Base-by-base conservation (phyloP, 2,797 vertebrate genomes). In the Gymnothorax javanicus region DNA sequence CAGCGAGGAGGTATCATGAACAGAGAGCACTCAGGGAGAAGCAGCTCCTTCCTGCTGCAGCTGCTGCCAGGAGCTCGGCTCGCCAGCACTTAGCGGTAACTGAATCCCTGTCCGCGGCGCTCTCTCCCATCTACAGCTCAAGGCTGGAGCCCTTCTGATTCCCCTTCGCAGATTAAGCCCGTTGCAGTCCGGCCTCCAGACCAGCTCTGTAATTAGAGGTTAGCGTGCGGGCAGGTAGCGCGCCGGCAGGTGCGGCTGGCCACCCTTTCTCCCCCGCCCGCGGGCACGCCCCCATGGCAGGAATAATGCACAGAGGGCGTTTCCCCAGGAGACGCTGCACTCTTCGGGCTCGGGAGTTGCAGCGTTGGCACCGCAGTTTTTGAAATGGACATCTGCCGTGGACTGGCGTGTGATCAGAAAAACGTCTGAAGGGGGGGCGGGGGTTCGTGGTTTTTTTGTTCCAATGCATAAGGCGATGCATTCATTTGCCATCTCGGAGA, bases 351-450 rank as follows among this genome's bases (percentile, higher is more conserved):
- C 23, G 73, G 71, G 77, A 59, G 77, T 64, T 79, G 67, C n/a
- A 75, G 56, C 52, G 71, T 71, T 20, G 69, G 57, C 62, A 57
- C 86, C 84, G 90, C 86, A 82, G 90, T 84, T 79, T 43, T 43
- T 67, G 82, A 87, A 85, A 89, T 43, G 87, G 95, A 96, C 96
- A 96, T 95, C 95, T 96, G 95, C 94, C 94, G 93, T 90, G 82
- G 93, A 92, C 92, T 94, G 85, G 89, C 89, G 89, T 54, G 90
- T 88, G 57, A n/a, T 73, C 81, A 83, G 60, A 15, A 54, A 64
- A 86, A 88, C 88, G 89, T 91, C 90, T 91, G 91, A 57, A 93
- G 92, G 89, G 90, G 57, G 82, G 89, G 90, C 87, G 88, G 87
- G 82, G 85, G 84, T 73, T 17, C 0, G 17, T 17, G 17, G 12